Percentiles rank a stretch among this genome's conserved stretches.
Evolutionary conservation across 2,113 vertebrate species (phyloP).

Genomic region (Strix uralensis): DNA sequence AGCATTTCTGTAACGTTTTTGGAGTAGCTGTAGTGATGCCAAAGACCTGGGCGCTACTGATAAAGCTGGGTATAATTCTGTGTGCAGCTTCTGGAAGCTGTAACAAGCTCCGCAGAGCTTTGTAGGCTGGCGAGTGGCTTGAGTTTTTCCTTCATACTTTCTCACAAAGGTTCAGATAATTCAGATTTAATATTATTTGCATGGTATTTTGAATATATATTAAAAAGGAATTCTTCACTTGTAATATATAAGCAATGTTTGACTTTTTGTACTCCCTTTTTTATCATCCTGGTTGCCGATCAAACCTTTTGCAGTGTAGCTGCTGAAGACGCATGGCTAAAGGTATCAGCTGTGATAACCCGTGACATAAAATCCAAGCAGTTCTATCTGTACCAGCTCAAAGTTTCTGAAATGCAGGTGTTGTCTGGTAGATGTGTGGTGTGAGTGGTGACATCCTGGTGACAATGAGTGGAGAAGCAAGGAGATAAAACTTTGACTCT

Average conservation of each 20-base stretch:
- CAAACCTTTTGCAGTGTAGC: neutral
- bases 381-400: neutral
- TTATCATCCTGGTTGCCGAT: neutral
- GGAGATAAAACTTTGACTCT: neutral
- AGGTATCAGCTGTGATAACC: neutral
- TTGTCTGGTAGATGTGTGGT: accelerated
- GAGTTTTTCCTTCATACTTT: neutral
- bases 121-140: neutral
- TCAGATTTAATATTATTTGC: neutral
- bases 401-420: neutral
- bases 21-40: neutral
- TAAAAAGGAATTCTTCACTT: neutral
- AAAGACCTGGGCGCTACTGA: neutral
- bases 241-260: neutral
- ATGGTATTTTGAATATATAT: neutral
- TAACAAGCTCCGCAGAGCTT: neutral
- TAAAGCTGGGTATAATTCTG: neutral
- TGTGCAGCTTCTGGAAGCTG: neutral
- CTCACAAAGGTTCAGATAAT: neutral
- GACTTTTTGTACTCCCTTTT: neutral
- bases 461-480: neutral
- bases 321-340: neutral
- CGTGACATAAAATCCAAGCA: neutral
- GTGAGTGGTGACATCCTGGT: neutral
- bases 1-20: neutral